phyloP scores from a whole-genome alignment of 2,113 vertebrate genomes.

The Callocephalon fimbriatum region DNA sequence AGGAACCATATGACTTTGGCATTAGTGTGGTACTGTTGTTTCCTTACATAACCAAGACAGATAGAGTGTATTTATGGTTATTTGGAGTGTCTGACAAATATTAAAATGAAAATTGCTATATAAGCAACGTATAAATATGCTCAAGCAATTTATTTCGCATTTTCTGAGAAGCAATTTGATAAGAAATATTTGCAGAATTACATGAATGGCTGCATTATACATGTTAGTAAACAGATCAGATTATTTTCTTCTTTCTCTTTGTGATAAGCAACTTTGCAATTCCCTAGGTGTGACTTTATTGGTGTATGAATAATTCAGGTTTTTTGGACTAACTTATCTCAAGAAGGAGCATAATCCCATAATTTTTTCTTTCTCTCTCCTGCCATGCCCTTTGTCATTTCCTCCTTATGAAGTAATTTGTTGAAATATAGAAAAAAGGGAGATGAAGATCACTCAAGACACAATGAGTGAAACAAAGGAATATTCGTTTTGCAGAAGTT shows the following conservation, averaged over 20 bases:
- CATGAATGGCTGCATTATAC: conserved; percentile 51
- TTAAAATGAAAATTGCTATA: conserved; percentile 34
- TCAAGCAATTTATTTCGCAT: conserved; percentile 57
- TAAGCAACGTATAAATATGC: conserved; percentile 38
- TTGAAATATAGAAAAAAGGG: conserved; percentile 21
- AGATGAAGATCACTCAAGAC: conserved; percentile 22
- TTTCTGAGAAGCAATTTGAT: conserved; percentile 39
- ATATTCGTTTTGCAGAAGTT: conserved; percentile 19
- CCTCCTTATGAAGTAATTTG: neutral
- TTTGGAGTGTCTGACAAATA: conserved; percentile 30
- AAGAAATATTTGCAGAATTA: conserved; percentile 57
- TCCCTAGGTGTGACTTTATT: conserved; percentile 27
- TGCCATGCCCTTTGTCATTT: neutral
- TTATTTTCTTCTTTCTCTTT: conserved; percentile 33
- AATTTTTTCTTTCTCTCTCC: conserved; percentile 1
- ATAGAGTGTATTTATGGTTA: neutral
- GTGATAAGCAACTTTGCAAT: conserved; percentile 30
- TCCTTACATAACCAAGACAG: neutral
- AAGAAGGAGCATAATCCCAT: neutral
- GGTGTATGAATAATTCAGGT: conserved; percentile 60
- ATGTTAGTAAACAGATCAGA: conserved; percentile 35
- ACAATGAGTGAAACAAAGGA: conserved; percentile 11
- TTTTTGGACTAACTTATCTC: conserved; percentile 36
- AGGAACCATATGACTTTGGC: neutral
- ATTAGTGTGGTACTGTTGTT: neutral